Conservation (phyloP, 1,140 invertebrate genomes). For the Phortica variegata region DNA sequence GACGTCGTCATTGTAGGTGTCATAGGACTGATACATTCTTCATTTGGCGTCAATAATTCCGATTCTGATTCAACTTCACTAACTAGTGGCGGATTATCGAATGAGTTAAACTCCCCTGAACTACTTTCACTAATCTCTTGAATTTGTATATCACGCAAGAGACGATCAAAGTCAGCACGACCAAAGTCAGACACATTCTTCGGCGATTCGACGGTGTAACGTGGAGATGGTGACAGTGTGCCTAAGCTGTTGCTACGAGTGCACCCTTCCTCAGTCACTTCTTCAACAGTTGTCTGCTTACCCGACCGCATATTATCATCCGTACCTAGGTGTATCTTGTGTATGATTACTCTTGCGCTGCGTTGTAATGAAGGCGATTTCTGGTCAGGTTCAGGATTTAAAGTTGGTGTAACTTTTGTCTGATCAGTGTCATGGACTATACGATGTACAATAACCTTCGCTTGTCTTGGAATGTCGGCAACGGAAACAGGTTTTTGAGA, state of each 20-base stretch:
- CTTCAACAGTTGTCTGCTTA: conserved; percentile 4
- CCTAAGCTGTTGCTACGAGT: conserved; percentile 11
- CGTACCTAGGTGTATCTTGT: conserved; percentile 40
- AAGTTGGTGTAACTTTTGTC: too few relatives aligned
- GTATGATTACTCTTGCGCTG: conserved; percentile 44
- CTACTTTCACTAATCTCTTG: conserved; percentile 44
- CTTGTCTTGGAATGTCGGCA: conserved; percentile 37
- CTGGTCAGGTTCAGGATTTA: too few relatives aligned
- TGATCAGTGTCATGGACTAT: conserved; percentile 24
- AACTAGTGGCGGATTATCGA: conserved; percentile 31
- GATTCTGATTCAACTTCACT: conserved; percentile 44
- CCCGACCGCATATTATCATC: conserved; percentile 19
- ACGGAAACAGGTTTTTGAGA: too few relatives aligned
- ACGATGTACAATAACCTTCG: conserved; percentile 49
- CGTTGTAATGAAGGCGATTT: conserved; percentile 17
- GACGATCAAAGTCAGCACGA: conserved; percentile 18
- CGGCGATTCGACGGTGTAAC: conserved; percentile 38
- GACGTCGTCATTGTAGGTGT: conserved; percentile 19
- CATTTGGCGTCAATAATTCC: conserved; percentile 12
- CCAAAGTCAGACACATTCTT: conserved; percentile 13
- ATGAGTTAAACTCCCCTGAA: conserved; percentile 33
- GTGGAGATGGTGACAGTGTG: conserved; percentile 35
- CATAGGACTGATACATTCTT: conserved; percentile 3
- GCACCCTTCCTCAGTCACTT: not conserved
- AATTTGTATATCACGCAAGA: conserved; percentile 37